These are phyloP conservation scores for Aptenodytes patagonicus DNA, from an alignment of 2,113 vertebrate species.

Conservation along the genomic window DNA sequence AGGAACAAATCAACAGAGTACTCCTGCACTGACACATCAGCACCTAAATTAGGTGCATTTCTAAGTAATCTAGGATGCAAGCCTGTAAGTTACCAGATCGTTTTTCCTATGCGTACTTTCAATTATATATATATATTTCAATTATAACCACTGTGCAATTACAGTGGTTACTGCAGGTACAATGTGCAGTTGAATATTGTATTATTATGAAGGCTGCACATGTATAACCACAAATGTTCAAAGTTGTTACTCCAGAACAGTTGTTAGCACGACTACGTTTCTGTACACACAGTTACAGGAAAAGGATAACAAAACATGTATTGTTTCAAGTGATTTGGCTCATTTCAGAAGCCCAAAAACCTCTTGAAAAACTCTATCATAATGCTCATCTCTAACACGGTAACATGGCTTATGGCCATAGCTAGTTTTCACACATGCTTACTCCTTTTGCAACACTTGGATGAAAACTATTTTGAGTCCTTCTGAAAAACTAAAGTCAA, in stretches of 20 bases:
- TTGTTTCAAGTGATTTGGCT: background rate
- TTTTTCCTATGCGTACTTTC: background rate
- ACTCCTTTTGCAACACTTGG: background rate
- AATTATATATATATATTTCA: background rate
- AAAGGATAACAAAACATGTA: background rate
- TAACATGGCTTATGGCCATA: background rate
- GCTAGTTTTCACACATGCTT: background rate
- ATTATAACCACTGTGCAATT: background rate
- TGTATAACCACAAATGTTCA: rapidly evolving
- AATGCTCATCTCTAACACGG: background rate
- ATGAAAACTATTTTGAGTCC: background rate
- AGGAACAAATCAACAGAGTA: background rate
- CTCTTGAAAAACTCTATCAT: background rate
- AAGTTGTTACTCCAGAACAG: background rate
- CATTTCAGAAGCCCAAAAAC: background rate
- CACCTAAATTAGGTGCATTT: background rate
- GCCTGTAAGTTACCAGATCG: background rate
- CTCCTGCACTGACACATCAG: background rate
- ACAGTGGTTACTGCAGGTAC: background rate
- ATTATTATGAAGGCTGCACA: background rate
- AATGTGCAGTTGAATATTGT: rapidly evolving
- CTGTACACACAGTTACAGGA: background rate
- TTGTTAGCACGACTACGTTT: background rate
- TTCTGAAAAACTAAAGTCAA: background rate
- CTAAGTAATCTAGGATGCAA: background rate